A percentile compares a stretch with the other conserved stretches of the same genome.
phyloP scores from a whole-genome alignment of 2,797 vertebrate species.

The Oreortyx pictus region DNA sequence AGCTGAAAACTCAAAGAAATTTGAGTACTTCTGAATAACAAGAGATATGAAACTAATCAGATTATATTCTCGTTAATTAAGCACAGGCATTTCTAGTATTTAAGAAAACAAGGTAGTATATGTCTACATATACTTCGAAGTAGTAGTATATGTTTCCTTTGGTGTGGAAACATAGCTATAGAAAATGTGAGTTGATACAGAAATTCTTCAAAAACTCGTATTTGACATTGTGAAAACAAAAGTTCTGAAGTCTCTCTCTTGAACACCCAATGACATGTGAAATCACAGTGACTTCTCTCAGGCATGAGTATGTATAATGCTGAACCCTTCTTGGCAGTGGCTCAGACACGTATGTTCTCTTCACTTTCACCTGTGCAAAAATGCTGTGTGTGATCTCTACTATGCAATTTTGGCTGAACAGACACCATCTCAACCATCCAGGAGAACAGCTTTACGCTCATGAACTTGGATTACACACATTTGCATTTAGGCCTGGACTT shows the following conservation, averaged over 20 bases:
- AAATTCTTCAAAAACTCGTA: not conserved
- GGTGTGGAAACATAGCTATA: not conserved
- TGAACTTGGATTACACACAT: not conserved
- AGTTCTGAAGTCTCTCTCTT: not conserved
- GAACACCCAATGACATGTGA: not conserved
- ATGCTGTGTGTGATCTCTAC: not conserved
- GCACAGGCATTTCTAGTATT: not conserved
- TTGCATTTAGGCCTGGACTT: not conserved
- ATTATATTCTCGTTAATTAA: not conserved
- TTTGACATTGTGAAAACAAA: not conserved
- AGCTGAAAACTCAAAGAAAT: not conserved
- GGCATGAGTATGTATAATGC: not conserved
- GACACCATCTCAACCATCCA: fast-evolving
- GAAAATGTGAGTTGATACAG: not conserved
- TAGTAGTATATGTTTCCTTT: not conserved
- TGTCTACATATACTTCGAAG: not conserved
- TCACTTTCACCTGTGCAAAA: not conserved
- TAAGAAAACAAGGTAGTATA: not conserved
- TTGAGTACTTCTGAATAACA: not conserved
- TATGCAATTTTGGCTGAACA: not conserved
- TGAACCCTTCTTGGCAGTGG: not conserved
- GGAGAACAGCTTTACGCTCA: not conserved
- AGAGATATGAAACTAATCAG: not conserved
- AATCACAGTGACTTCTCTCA: not conserved
- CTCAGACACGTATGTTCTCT: not conserved